Evolutionary conservation across 2,797 vertebrate genomes (phyloP), one percentile per base, ranked within the genome.

Genomic region (Anabas testudineus): DNA sequence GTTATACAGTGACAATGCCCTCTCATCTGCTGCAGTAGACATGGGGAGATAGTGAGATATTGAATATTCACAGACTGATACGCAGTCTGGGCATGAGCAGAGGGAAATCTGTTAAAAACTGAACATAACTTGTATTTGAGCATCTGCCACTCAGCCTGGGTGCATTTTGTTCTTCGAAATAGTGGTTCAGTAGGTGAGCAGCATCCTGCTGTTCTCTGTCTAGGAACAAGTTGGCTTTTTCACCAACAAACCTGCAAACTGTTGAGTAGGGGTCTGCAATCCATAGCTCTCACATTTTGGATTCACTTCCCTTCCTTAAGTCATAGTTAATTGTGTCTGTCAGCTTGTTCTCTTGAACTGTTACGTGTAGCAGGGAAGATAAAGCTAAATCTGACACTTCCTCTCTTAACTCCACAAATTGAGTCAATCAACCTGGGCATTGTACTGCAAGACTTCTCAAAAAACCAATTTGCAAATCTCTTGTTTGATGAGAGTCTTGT

Each of bases 61-160:
- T 70, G 18, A 66, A 76, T 67, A 65, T 36, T 18, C 34, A 32
- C 12, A 52, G 7, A 71, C 55, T 66, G 65, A 71, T 59, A 28
- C 37, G 71, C 56, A 59, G 52, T 68, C 42, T 76, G 76, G 49
- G 36, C 39, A 51, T 26, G n/a, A 74, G 26, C 32, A 3, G 30
- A 59, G 56, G 14, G 57, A 73, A 76, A 78, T 69, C 53, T 74
- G 63, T 71, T 59, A 79, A 81, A 69, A 70, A 82, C 63, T 54
- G 58, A 80, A 72, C 67, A 28, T 37, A 66, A 67, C 67, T 80
- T 64, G 70, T 76, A 62, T 81, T 72, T 78, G 57, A 82, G 76
- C 55, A 24, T 85, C 66, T 88, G 74, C 46, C 74, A 46, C 57
- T 77, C 59, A 26, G 57, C 60, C 18, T 13, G 19, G 48, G 73